Percentiles rank a stretch among this genome's conserved stretches.
phyloP scores from a whole-genome alignment of 2,113 vertebrate species.

The Ammodramus savannarum region DNA sequence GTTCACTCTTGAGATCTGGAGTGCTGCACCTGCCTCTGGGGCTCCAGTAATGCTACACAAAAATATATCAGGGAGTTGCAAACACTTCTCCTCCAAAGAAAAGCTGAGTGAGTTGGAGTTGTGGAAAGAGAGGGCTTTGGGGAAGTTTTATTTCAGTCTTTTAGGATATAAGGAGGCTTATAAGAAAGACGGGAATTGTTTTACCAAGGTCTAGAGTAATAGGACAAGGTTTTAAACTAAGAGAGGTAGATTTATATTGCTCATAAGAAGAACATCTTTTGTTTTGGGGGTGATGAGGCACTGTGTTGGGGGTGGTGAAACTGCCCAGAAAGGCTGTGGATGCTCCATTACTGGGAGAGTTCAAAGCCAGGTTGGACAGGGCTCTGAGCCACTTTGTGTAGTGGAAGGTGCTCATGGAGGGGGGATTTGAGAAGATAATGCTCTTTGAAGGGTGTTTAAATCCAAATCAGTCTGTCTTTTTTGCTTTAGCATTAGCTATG shows the following conservation, averaged over 20 bases:
- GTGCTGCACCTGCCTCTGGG: background rate
- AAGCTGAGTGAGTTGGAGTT: fast-evolving
- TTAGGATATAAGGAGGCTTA: background rate
- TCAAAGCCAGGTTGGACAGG: background rate
- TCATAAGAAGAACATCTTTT: background rate
- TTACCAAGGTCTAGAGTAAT: background rate
- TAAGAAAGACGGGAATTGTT: background rate
- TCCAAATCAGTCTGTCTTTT: background rate
- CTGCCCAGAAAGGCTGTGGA: background rate
- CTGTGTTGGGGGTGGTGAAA: background rate
- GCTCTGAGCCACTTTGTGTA: background rate
- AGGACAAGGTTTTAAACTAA: background rate
- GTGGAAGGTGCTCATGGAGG: fast-evolving
- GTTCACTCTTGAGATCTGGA: background rate
- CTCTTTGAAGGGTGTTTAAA: fast-evolving
- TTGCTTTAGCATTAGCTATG: background rate
- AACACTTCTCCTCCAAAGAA: background rate
- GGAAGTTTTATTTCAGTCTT: background rate
- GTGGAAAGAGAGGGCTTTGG: background rate
- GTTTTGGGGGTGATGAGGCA: background rate
- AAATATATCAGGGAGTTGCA: background rate
- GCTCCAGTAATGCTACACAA: background rate
- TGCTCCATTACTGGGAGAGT: background rate
- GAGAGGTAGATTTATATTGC: background rate
- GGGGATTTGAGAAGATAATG: background rate